Evolutionary conservation across 1,140 invertebrate genomes (phyloP), one percentile per base, ranked within the genome.

Genomic region (Oedothorax gibbosus): DNA sequence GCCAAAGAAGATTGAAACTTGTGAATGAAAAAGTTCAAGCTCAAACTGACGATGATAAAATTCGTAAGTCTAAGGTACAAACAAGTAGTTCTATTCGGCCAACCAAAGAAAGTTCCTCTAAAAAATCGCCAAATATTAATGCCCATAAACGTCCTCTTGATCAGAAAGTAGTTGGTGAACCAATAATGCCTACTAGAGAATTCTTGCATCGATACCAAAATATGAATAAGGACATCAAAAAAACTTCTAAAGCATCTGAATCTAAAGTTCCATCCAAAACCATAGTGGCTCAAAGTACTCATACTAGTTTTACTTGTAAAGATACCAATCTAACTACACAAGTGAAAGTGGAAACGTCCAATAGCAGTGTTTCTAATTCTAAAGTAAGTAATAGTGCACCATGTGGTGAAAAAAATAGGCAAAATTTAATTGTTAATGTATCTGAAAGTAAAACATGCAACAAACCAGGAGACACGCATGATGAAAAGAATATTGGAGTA

Each of bases 31-130:
- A 84, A 84, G 81, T 84, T 4, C 72, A 68, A 11, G 60, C 81
- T 66, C 81, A 84, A 49, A 84, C 81, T 9, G 81, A 84, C 57
- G 81, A 84, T 68, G 71, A 75, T 64, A 84, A 84, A 57, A 73
- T 84, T 20, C 51, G 75, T 9, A 49, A 76, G 57, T 20, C 81
- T 14, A 84, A 76, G 20, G 20, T 51, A 53, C 49, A 65, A 0
- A 64, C 62, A 20, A 18, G 35, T 18, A 51, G 54, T 11, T 18
- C 50, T 20, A 71, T 53, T 6, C 50, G 49, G 10, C 10, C 53
- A 11, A 20, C 4, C 8, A 11, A 11, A 49, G 53, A 75, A 7
- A 75, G 53, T 49, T n/a, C 15, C 10, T 75, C 20, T 75, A 71
- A 71, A 53, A 71, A 71, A 18, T 8, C 21, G 1, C 6, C 18